Percentiles rank a stretch among this genome's conserved stretches.
Conservation (phyloP, 2,797 vertebrate species). For the Cossypha dichroa region DNA sequence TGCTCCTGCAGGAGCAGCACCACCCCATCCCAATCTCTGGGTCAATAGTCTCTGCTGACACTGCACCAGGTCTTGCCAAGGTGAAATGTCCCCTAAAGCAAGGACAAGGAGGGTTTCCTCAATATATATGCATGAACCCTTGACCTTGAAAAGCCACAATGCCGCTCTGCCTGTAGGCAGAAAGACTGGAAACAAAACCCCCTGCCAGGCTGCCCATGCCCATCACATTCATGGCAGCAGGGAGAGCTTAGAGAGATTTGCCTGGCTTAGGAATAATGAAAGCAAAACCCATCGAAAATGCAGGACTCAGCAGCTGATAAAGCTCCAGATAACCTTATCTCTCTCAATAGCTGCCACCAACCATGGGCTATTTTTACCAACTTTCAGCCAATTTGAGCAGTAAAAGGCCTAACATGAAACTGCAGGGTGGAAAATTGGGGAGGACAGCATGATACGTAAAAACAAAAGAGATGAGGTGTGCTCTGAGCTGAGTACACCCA, state of each 20-base stretch:
- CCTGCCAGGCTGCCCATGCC: neutral
- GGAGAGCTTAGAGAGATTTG: neutral
- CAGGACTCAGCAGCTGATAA: neutral
- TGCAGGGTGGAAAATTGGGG: neutral
- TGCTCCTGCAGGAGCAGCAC: neutral
- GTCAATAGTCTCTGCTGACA: neutral
- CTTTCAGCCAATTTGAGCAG: neutral
- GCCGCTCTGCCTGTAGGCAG: neutral
- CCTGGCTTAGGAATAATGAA: neutral
- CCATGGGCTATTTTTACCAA: constrained; percentile 13
- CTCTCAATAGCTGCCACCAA: neutral
- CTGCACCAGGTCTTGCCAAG: neutral
- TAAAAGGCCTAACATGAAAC: constrained; percentile 35
- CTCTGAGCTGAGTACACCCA: neutral
- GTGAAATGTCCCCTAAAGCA: neutral
- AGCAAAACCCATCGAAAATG: neutral
- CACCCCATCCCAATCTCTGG: fast-evolving
- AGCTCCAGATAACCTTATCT: neutral
- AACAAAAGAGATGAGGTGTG: neutral
- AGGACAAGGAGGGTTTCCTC: neutral
- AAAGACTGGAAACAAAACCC: neutral
- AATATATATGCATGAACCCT: neutral
- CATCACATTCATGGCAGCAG: neutral
- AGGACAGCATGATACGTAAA: neutral
- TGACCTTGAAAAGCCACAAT: neutral